Evolutionary conservation across 2,888 invertebrate species (phyloP).

Genomic region (Muscina levida): DNA sequence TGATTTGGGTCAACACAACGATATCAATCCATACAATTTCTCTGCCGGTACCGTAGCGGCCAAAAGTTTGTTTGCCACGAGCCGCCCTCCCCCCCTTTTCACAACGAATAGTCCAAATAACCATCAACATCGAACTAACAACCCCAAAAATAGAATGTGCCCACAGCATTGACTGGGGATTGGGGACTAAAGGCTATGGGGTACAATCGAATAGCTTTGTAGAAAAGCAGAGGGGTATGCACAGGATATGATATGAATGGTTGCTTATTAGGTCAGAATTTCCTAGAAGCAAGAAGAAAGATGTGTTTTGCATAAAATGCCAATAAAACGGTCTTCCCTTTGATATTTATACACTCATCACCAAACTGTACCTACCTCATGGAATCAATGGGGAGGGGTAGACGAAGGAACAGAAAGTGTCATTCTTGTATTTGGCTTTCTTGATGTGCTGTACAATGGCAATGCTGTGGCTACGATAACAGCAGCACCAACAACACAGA

Average conservation of each 20-base stretch:
- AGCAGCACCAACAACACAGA: too few relatives aligned
- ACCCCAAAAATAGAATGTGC: slow-evolving; percentile 36
- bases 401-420: too few relatives aligned
- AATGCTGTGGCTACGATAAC: too few relatives aligned
- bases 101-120: not conserved
- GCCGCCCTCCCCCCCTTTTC: too few relatives aligned
- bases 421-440: slow-evolving; percentile 6
- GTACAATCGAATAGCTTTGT: too few relatives aligned
- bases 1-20: slow-evolving; percentile 60
- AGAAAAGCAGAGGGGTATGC: slow-evolving; percentile 4
- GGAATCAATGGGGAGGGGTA: too few relatives aligned
- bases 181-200: too few relatives aligned
- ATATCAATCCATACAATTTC: not conserved
- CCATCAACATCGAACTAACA: slow-evolving; percentile 32
- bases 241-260: slow-evolving; percentile 35
- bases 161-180: not conserved
- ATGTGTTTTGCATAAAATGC: slow-evolving; percentile 56
- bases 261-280: slow-evolving; percentile 54
- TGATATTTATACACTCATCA: slow-evolving; percentile 35
- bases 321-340: slow-evolving; percentile 51
- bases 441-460: too few relatives aligned
- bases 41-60: not conserved
- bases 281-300: slow-evolving; percentile 38
- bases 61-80: too few relatives aligned
- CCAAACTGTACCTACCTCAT: not conserved